Conservation (phyloP, 1,140 invertebrate species). For the Habropoda laboriosa region DNA sequence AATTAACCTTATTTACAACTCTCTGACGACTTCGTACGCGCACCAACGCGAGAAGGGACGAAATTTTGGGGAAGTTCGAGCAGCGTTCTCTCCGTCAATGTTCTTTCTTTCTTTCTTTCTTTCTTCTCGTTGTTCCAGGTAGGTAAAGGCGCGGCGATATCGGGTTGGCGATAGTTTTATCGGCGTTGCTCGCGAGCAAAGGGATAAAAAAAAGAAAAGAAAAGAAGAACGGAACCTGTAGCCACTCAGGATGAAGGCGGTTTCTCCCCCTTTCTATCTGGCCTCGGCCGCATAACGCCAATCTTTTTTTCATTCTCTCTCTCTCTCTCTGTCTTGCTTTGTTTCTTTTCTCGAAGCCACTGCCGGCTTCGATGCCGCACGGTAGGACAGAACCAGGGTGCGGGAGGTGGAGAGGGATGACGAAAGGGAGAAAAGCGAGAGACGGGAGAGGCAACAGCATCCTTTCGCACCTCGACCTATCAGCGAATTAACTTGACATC, state of each 20-base stretch:
- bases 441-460: slow-evolving; percentile 43
- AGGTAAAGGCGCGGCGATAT: not conserved
- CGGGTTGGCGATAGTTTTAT: not conserved
- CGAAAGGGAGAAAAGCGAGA: not conserved
- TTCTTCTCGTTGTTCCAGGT: too few species aligned
- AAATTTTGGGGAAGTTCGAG: too few species aligned
- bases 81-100: not conserved
- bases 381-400: slow-evolving; percentile 29
- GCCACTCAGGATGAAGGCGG: slow-evolving; percentile 78
- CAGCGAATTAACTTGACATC: too few species aligned
- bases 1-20: too few species aligned
- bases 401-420: slow-evolving; percentile 37
- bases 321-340: too few species aligned
- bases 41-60: too few species aligned
- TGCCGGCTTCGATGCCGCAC: slow-evolving; percentile 47
- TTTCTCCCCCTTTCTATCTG: slow-evolving; percentile 73
- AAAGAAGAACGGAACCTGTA: slow-evolving; percentile 70
- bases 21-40: too few species aligned
- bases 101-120: too few species aligned
- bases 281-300: slow-evolving; percentile 55
- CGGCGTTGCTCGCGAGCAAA: not conserved
- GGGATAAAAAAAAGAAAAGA: too few species aligned
- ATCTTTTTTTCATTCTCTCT: too few species aligned
- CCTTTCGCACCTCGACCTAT: too few species aligned
- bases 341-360: slow-evolving; percentile 60